Evolutionary conservation across 1,140 invertebrate species (phyloP).

Genomic region (Pseudomyrmex concolor): DNA sequence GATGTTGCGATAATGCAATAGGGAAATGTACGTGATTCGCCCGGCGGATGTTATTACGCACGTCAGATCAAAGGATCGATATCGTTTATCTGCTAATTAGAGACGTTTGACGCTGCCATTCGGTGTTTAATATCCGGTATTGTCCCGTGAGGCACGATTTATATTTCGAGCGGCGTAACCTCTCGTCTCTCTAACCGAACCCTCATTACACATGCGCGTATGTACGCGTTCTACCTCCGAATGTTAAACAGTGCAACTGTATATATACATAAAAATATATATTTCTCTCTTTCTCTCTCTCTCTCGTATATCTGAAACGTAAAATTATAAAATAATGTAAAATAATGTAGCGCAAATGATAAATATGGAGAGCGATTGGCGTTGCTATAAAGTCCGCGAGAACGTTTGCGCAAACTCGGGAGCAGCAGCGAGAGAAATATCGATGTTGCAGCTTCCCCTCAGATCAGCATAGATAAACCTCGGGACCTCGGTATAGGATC

Average conservation of each 20-base stretch:
- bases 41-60: slow-evolving; percentile 50
- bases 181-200: background rate
- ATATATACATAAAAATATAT: too few species aligned
- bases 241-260: background rate
- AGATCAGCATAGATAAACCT: slow-evolving; percentile 34
- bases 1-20: slow-evolving; percentile 41
- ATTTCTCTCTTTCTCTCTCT: too few species aligned
- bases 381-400: too few species aligned
- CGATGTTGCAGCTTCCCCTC: background rate
- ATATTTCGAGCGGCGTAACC: slow-evolving; percentile 12
- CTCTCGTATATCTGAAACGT: too few species aligned
- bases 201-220: background rate
- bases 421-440: background rate
- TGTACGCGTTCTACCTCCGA: background rate
- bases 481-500: slow-evolving; percentile 20
- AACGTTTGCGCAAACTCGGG: background rate
- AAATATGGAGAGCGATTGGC: background rate
- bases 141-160: slow-evolving; percentile 28
- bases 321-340: background rate
- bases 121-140: slow-evolving; percentile 44
- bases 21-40: slow-evolving; percentile 42
- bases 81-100: slow-evolving; percentile 46
- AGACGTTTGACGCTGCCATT: slow-evolving; percentile 47
- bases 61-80: slow-evolving; percentile 49
- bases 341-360: background rate